Evolutionary conservation across 2,888 invertebrate species (phyloP), one percentile per base, ranked within the genome.

Genomic region (Operophtera brumata): DNA sequence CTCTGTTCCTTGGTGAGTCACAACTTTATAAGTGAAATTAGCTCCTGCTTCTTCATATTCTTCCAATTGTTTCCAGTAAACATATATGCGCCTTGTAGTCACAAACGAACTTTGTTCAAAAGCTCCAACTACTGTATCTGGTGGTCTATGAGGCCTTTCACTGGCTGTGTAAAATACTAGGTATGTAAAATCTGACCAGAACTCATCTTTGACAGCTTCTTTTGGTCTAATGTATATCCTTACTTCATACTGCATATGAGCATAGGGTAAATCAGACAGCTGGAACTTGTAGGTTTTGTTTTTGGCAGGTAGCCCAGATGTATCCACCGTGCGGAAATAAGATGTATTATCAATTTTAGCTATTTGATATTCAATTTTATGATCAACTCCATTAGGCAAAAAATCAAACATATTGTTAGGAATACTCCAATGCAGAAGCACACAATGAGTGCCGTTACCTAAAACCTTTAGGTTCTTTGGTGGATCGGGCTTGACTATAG

Each of bases 11-110:
- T 80, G 77, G 25, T 70, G 69, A 12, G 80, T 71, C 32, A 86
- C 80, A n/a, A 95, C 91, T 62, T 90, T 86, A 73, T 96, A 96
- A 1, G 89, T 90, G 70, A 96, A 96, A 70, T 94, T 91, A 6
- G 92, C 92, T 13, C 96, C 96, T 71, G 96, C 96, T 67, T 94
- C 91, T 65, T 93, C 91, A 72, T 92, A 91, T 40, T 91, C 90
- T 13, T 92, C 92, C 46, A 96, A 91, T 61, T 94, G 92, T 73
- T 95, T 93, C 96, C 96, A 97, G 77, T 96, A 96, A 14, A 96
- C 84, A 75, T 93, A 93, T 37, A 96, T 86, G 48, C 93, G 91
- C 60, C 94, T 88, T 56, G 90, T 90, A 35, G 83, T 79, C 13
- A 90, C 84, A 68, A 79, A 91, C 47, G 78, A 78, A 82, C 85